phyloP scores from a whole-genome alignment of 2,888 invertebrate genomes.

The Drosophila barbarae region DNA sequence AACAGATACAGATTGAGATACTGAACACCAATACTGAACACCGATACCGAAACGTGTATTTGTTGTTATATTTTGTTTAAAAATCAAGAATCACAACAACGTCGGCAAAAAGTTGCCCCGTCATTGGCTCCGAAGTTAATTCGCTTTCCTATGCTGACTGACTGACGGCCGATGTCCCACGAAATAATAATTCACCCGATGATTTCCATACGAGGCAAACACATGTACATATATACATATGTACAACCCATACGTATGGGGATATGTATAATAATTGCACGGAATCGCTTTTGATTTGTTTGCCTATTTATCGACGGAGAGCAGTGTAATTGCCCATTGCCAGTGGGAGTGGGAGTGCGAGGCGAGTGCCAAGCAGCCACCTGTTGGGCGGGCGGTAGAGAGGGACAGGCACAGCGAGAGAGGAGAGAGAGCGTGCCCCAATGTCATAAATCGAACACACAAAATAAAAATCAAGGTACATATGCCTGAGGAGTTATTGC shows the following conservation, averaged over 20 bases:
- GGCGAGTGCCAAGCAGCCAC: conserved; percentile 30
- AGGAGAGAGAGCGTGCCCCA: background rate
- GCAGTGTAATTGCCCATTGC: conserved; percentile 22
- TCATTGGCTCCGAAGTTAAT: conserved; percentile 17
- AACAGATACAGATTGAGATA: background rate
- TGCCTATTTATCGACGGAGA: conserved; percentile 21
- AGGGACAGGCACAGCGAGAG: conserved; percentile 5
- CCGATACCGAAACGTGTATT: conserved; percentile 5
- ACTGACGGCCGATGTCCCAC: conserved; percentile 13
- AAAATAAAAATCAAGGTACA: background rate
- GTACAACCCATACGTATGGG: too few relatives aligned
- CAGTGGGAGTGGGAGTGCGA: conserved; percentile 5
- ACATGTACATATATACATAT: conserved; percentile 1
- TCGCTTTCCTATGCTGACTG: conserved; percentile 17
- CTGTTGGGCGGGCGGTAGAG: conserved; percentile 32
- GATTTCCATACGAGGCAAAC: conserved; percentile 9
- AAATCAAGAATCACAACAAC: conserved; percentile 13
- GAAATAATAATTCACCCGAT: conserved; percentile 17
- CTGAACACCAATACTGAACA: background rate
- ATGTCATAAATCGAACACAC: background rate
- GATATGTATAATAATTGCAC: conserved; percentile 31
- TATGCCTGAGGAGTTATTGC: background rate
- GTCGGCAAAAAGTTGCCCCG: conserved; percentile 17
- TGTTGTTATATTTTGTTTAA: conserved; percentile 6
- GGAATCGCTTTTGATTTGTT: conserved; percentile 19